These are phyloP conservation scores for Halichondria panicea DNA, from an alignment of 37 sponge, comb jelly and placozoan genomes.

Conservation along the genomic window DNA sequence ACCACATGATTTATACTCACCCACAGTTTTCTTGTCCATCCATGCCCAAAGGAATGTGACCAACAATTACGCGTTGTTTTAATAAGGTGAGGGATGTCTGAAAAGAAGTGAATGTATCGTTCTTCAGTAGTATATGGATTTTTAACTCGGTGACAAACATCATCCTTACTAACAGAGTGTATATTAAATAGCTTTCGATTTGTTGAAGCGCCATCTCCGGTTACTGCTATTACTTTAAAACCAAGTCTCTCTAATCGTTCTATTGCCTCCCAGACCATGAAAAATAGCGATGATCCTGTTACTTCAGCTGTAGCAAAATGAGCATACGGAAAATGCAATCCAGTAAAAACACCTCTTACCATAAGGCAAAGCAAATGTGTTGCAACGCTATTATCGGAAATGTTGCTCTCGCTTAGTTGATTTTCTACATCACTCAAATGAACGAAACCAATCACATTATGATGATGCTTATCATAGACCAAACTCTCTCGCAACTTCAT, in stretches of 20 bases:
- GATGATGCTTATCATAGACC: conserved; percentile 39
- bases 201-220: conserved; percentile 36
- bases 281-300: neutral
- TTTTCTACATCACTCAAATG: too few species aligned
- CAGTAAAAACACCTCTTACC: conserved; percentile 37
- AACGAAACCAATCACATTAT: neutral
- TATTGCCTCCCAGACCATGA: conserved; percentile 57
- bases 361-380: conserved; percentile 41
- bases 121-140: too few species aligned
- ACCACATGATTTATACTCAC: too few species aligned
- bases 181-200: conserved; percentile 37
- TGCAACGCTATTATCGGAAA: conserved; percentile 27
- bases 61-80: too few species aligned
- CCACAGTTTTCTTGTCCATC: too few species aligned
- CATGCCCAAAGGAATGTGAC: too few species aligned
- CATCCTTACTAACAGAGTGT: too few species aligned
- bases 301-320: conserved; percentile 44
- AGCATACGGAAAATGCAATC: conserved; percentile 30
- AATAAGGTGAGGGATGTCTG: too few species aligned
- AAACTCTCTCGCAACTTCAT: conserved; percentile 37
- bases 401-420: too few species aligned
- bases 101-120: too few species aligned
- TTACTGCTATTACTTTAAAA: conserved; percentile 25
- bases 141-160: too few species aligned
- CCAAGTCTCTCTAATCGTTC: conserved; percentile 36